Base-by-base conservation (phyloP, 23 tunicate genomes). In the Diplosoma virens region DNA sequence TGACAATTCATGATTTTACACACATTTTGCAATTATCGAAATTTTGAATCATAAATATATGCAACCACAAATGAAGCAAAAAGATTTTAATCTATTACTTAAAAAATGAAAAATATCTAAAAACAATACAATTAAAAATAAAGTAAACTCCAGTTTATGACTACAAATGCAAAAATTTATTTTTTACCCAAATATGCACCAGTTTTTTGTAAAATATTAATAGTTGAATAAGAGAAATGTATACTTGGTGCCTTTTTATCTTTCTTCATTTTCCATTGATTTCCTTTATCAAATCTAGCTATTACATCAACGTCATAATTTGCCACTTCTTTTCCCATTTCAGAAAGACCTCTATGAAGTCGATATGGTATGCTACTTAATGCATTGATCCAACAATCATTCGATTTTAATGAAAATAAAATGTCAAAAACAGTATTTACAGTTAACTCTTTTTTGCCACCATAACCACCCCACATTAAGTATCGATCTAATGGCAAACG, bases 351-450 rank as follows among this genome's bases (percentile, higher is more conserved):
- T 29, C 77, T 26, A 36, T 87, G 93, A 7, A 74, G 75, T 63
- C 93, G 71, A 32, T 55, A 31, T 2, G 93, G 86, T 30, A 80
- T 73, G 64, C 66, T 64, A 37, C 59, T 37, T 14, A 87, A 66
- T 24, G 93, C 93, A 37, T 73, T 59, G 21, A 75, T 37, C 93
- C 93, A 87, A 56, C 58, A 58, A 20, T 82, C 86, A 22, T 82
- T 80, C 0, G 32, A 60, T 27, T 84, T 78, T 17, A 79, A 60
- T 1, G 81, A 66, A 2, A n/a, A 68, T 21, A 87, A 35, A 26
- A 87, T 52, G 37, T 80, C 30, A 25, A 73, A 65, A 2, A 66
- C 64, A 0, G 54, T 47, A 48, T 81, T 55, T 14, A 87, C 26
- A 33, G 81, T 61, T 9, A 87, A 69, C 6, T 73, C 79, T 29